These are phyloP conservation scores for Dugesia japonica DNA, from an alignment of 2,888 invertebrate species.

Conservation along the genomic window DNA sequence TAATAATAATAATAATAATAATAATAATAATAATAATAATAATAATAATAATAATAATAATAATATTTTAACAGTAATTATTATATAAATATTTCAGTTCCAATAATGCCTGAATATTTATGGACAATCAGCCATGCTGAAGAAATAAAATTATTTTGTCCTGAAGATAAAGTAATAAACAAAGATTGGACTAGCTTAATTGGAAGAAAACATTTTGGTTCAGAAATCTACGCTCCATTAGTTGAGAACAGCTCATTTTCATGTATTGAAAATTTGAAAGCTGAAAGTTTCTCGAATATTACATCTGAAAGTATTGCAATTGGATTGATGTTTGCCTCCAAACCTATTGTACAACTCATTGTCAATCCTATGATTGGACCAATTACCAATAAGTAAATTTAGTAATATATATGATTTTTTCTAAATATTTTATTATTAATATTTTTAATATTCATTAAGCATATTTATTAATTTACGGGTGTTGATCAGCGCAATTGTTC, in stretches of 20 bases:
- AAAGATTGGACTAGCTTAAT: neutral
- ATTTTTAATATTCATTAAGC: no score
- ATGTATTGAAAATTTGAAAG: neutral
- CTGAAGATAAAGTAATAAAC: neutral
- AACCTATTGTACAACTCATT: conserved; percentile 84
- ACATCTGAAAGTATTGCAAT: conserved; percentile 63
- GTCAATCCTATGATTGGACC: conserved; percentile 95
- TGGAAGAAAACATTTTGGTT: neutral
- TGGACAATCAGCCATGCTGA: neutral
- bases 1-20: no score
- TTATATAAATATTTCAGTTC: conserved; percentile 52
- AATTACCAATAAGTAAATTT: conserved; percentile 84
- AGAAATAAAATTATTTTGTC: neutral
- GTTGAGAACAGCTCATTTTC: neutral
- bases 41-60: neutral
- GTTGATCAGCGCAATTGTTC: no score
- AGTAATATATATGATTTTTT: no score
- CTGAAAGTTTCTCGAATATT: neutral
- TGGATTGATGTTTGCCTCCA: conserved; percentile 93
- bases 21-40: neutral
- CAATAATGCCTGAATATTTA: conserved; percentile 63
- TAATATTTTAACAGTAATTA: neutral
- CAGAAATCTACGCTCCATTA: neutral
- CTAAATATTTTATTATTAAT: no score
- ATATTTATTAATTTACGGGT: no score